A percentile compares a stretch with the other conserved stretches of the same genome.
Conservation (phyloP, 2,888 invertebrate genomes). For the Papilio gigon region DNA sequence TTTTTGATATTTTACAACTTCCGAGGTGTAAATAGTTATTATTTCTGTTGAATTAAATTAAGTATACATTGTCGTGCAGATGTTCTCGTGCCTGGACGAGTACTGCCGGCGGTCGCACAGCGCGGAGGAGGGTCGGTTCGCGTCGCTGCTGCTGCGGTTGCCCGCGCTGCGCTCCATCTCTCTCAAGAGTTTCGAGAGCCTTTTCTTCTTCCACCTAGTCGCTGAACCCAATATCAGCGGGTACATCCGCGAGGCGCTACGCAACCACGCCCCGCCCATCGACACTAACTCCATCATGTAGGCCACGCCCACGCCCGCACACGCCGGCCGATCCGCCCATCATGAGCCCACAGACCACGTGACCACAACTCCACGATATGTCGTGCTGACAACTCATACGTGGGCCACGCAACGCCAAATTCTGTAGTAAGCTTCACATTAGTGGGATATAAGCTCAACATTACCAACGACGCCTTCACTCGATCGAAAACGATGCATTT, state of each 20-base stretch:
- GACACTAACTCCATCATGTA: conserved; percentile 66
- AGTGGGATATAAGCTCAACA: neutral
- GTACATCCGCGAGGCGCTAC: conserved; percentile 90
- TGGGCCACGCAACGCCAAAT: neutral
- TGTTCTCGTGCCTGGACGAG: conserved; percentile 97
- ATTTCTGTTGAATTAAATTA: neutral
- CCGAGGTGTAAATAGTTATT: neutral
- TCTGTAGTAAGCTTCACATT: neutral
- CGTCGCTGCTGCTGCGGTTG: conserved; percentile 93
- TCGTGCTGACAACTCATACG: no score
- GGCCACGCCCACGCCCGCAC: neutral
- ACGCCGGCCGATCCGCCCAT: neutral
- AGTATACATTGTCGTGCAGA: conserved; percentile 54
- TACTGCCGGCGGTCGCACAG: conserved; percentile 94
- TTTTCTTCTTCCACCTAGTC: conserved; percentile 96
- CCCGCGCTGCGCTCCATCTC: conserved; percentile 95
- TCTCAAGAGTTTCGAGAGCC: conserved; percentile 96
- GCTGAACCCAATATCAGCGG: conserved; percentile 93
- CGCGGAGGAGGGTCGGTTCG: conserved; percentile 96
- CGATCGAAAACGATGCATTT: neutral
- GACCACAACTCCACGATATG: no score
- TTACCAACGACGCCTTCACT: neutral
- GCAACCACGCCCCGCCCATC: conserved; percentile 83
- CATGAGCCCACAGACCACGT: neutral
- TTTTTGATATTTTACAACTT: neutral